These are phyloP conservation scores for Drosophila kepulauana DNA, from an alignment of 1,140 invertebrate genomes.

Conservation along the genomic window DNA sequence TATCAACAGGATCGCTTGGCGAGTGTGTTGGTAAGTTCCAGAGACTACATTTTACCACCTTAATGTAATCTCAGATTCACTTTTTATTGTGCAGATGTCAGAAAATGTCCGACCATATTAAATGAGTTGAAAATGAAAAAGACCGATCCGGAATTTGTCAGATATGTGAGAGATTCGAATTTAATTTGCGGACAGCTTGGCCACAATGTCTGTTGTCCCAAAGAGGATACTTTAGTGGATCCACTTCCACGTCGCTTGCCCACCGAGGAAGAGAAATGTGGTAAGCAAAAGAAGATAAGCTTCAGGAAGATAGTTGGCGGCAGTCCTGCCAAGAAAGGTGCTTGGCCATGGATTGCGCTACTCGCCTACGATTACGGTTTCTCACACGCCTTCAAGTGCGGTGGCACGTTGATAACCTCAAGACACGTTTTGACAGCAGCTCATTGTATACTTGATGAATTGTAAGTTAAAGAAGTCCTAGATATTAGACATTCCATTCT, in stretches of 20 bases:
- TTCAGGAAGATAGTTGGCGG: not conserved
- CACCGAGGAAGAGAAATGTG: not conserved
- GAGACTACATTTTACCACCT: not conserved
- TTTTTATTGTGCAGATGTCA: constrained; percentile 50
- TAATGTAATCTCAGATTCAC: not conserved
- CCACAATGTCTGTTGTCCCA: not conserved
- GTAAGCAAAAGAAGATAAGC: not conserved
- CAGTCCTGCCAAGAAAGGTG: no score
- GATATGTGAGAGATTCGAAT: constrained; percentile 52
- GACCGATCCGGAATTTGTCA: constrained; percentile 56
- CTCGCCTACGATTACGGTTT: not conserved
- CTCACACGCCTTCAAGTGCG: not conserved
- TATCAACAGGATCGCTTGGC: not conserved
- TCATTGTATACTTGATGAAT: not conserved
- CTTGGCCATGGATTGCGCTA: constrained; percentile 7
- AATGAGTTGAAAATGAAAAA: constrained; percentile 54
- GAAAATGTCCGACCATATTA: constrained; percentile 54
- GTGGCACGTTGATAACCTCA: not conserved
- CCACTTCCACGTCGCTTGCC: not conserved
- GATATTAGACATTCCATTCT: not conserved
- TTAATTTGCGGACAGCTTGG: not conserved
- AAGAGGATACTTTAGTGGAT: not conserved
- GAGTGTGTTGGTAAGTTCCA: not conserved
- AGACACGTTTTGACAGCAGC: constrained; percentile 8
- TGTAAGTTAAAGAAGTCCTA: not conserved